Base-by-base conservation (phyloP, 2,113 vertebrate species). In the Otus sunia region DNA sequence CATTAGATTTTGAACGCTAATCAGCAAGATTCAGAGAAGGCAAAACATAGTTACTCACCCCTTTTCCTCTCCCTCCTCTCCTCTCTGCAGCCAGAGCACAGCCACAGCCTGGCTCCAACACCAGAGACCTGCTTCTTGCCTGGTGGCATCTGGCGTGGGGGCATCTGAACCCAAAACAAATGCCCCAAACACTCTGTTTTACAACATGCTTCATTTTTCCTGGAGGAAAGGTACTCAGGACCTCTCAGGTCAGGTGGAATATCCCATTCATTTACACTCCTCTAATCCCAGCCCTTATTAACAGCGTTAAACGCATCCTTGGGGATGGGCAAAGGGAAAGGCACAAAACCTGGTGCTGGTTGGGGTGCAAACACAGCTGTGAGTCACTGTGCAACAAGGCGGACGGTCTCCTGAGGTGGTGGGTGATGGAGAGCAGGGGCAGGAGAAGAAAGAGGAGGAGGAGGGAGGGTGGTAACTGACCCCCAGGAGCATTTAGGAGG, bases 31-130 rank as follows among this genome's bases (percentile, higher is more conserved):
- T 55, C 79, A 19, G 71, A 36, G 62, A n/a, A 72, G 59, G 36
- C 6, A 43, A 25, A 79, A 3, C 4, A 5, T 2, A 4, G 36
- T 10, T 17, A 3, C n/a, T 39, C 9, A 1, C 20, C 27, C 32
- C 15, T 47, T 34, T 30, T 34, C 10, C 56, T 58, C 49, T 63
- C 47, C 73, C 41, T 73, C 5, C 53, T 64, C 37, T 47, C 47
- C 36, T 27, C 47, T 34, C 45, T 3, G 2, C 45, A 69, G 23
- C 21, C 1, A 2, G 37, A 68, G 21, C 69, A 73, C 63, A 92
- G 39, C 45, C 56, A 49, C 50, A 43, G 32, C 22, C 77, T 34
- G 58, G 47, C 13, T 76, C 13, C 50, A 25, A 6, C 45, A 0
- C 1, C 5, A 41, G 15, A 26, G 36, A 36, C 53, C 58, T 62